Percentiles rank a stretch among this genome's conserved stretches.
Conservation (phyloP, 92 coral and sea anemone genomes). For the Montipora capitata region DNA sequence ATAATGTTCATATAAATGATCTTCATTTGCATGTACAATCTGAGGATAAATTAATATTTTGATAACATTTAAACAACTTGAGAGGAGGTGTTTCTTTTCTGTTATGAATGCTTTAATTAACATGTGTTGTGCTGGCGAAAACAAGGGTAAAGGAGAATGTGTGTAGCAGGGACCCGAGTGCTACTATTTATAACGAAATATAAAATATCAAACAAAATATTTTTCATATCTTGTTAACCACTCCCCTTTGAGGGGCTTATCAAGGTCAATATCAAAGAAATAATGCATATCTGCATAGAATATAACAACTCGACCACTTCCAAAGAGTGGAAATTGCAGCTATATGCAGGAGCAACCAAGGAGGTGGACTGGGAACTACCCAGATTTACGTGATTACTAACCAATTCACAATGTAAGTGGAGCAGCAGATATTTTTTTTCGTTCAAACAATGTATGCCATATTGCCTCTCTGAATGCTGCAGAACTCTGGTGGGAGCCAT, state of each 20-base stretch:
- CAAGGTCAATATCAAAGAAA: not conserved
- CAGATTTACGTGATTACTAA: not conserved
- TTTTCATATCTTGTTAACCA: not conserved
- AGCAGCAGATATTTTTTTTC: slow-evolving; percentile 24
- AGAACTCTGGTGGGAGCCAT: slow-evolving; percentile 53
- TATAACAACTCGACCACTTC: not conserved
- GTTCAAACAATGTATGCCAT: slow-evolving; percentile 35
- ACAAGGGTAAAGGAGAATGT: not conserved
- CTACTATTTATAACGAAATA: not conserved
- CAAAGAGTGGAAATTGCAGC: not conserved
- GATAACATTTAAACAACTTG: not conserved
- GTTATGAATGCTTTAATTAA: not conserved
- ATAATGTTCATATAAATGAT: not conserved
- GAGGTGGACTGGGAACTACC: not conserved
- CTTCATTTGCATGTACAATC: not conserved
- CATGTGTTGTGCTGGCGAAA: not conserved
- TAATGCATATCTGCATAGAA: not conserved
- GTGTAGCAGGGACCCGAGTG: not conserved
- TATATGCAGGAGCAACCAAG: not conserved
- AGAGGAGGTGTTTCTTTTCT: not conserved
- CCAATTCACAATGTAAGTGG: slow-evolving; percentile 12
- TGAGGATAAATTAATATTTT: not conserved
- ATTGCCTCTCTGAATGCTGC: slow-evolving; percentile 17
- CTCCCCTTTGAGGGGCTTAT: not conserved
- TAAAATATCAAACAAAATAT: not conserved